A percentile compares a stretch with the other conserved stretches of the same genome.
Conservation (phyloP, 2,888 invertebrate genomes). For the Sthenelais limicola region DNA sequence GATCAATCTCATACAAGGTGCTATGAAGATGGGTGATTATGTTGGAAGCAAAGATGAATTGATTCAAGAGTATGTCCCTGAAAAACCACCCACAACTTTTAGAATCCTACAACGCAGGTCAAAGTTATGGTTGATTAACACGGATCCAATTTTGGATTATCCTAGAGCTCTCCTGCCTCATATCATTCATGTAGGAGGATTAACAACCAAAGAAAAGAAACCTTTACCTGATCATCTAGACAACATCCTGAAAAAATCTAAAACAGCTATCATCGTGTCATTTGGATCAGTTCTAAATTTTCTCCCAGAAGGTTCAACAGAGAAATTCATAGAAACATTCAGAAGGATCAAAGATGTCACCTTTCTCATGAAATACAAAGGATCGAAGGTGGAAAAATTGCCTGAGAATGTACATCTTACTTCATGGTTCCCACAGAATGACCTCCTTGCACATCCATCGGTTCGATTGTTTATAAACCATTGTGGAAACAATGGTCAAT, state of each 20-base stretch:
- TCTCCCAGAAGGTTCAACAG: not conserved
- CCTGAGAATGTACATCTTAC: not conserved
- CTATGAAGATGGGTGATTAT: no score
- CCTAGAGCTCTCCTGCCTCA: constrained; percentile 43
- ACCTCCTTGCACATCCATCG: constrained; percentile 47
- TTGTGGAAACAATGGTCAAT: constrained; percentile 56
- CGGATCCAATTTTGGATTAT: constrained; percentile 43
- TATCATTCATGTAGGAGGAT: constrained; percentile 44
- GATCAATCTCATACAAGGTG: no score
- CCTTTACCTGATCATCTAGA: constrained; percentile 39
- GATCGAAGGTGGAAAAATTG: no score
- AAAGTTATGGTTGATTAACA: constrained; percentile 43
- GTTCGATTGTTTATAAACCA: constrained; percentile 57
- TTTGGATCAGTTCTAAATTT: constrained; percentile 28
- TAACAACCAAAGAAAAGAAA: constrained; percentile 34
- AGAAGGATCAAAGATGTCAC: not conserved
- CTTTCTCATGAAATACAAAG: no score
- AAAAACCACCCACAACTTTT: constrained; percentile 17
- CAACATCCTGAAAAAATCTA: constrained; percentile 14
- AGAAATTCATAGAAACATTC: not conserved
- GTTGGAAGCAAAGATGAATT: no score
- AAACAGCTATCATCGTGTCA: constrained; percentile 36
- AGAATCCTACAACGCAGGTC: constrained; percentile 17
- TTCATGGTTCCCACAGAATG: constrained; percentile 42
- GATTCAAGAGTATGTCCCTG: constrained; percentile 36